Percentiles rank a stretch among this genome's conserved stretches.
These are phyloP conservation scores for Mongoloraphidia duomilia DNA, from an alignment of 2,888 invertebrate species.

Conservation along the genomic window DNA sequence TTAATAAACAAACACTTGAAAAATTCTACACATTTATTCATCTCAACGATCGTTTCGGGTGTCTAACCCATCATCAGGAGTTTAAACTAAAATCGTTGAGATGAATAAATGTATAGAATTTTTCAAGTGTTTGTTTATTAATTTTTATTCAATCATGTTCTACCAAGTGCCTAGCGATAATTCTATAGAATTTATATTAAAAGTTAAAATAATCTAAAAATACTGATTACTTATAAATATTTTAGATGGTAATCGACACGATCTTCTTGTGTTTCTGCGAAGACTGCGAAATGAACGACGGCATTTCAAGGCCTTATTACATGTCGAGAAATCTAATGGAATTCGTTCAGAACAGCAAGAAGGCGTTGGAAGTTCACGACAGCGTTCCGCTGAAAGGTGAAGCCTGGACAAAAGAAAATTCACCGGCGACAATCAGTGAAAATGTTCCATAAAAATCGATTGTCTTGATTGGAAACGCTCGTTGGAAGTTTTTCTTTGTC, in stretches of 20 bases:
- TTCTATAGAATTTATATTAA: background rate
- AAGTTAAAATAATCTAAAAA: background rate
- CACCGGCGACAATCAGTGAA: background rate
- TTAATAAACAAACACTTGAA: no score
- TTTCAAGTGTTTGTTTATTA: no score
- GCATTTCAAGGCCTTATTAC: conserved; percentile 42
- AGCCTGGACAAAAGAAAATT: conserved; percentile 1
- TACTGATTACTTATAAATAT: conserved; percentile 11
- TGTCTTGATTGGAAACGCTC: conserved; percentile 7
- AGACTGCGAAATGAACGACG: conserved; percentile 50
- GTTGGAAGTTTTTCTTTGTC: conserved; percentile 12
- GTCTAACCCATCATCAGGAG: no score
- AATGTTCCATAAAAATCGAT: conserved; percentile 7
- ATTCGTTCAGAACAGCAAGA: conserved; percentile 45
- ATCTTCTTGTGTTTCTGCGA: conserved; percentile 56
- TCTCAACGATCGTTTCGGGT: no score
- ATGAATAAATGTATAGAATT: no score
- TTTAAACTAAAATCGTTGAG: no score
- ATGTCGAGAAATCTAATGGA: conserved; percentile 53
- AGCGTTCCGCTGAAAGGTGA: background rate
- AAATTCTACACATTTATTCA: no score
- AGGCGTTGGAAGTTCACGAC: conserved; percentile 25
- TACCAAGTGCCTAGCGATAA: no score
- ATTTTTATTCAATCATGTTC: no score
- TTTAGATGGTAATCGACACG: conserved; percentile 52